Base-by-base conservation (phyloP, 2,113 vertebrate genomes). In the Pteruthius melanotis region DNA sequence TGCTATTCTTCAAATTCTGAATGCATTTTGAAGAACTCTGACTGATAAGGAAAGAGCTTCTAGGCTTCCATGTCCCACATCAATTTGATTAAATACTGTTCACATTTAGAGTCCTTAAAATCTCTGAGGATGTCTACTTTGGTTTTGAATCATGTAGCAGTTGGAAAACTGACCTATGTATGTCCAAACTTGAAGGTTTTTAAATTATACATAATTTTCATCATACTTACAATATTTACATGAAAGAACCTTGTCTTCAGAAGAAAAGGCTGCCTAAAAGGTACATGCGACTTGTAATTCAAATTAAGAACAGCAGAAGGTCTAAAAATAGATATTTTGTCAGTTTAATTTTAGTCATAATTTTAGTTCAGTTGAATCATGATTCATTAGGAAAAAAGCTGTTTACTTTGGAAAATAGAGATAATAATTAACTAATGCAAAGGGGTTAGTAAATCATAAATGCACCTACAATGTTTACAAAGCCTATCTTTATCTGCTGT, bases 391-490 rank as follows among this genome's bases (percentile, higher is more conserved):
- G 65, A 78, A 95, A 93, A 92, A 87, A 94, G 61, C 83, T 95
- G 63, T 89, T 94, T 96, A 89, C 88, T 92, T 49, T 87, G 91
- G 76, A 70, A 86, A 93, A 92, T 31, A 92, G 92, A 89, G 64
- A 61, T 68, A 49, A 90, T 87, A 95, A 94, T 95, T 89, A 96
- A 95, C 77, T 93, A 96, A 93, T 97, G 89, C 61, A 89, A 75
- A 54, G 66, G 75, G 40, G 50, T 74, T 91, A 84, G 90, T 96
- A 95, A 97, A 96, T 97, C 35, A 44, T 97, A 95, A 95, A 96
- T 93, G 88, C 69, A 74, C 64, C 81, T 54, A 33, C 13, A 70
- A 84, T 80, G 63, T 93, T 94, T 90, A 75, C 66, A 77, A 94
- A 88, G 85, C 66, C 70, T 90, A 9, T 91, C 88, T 96, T 82